Evolutionary conservation across 2,797 vertebrate species (phyloP).

Genomic region (Aldrovandia affinis): DNA sequence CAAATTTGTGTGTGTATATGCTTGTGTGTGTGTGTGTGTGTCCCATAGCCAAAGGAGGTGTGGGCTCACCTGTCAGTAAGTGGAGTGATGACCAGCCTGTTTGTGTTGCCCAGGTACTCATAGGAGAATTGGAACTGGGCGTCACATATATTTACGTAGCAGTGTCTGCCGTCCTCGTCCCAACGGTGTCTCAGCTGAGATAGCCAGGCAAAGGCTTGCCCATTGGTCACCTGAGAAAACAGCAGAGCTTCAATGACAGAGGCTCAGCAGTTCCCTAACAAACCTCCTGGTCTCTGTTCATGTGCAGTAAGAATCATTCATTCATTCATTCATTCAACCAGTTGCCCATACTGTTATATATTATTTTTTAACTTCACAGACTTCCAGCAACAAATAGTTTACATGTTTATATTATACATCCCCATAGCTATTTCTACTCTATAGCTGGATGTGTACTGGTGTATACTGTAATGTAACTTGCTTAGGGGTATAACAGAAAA

Average conservation of each 20-base stretch:
- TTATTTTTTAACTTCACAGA: too few species aligned
- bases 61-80: constrained; percentile 78
- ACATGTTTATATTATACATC: too few species aligned
- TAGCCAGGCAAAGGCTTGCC: constrained; percentile 79
- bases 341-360: too few species aligned
- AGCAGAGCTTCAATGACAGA: not conserved
- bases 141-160: constrained; percentile 80
- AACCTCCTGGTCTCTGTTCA: not conserved
- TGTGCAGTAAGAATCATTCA: not conserved
- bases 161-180: constrained; percentile 75
- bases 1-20: constrained; percentile 3
- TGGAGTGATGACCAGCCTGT: constrained; percentile 81
- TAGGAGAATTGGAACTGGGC: constrained; percentile 84
- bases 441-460: too few species aligned
- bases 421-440: too few species aligned
- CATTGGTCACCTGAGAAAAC: constrained; percentile 70
- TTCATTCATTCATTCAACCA: too few species aligned
- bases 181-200: constrained; percentile 81
- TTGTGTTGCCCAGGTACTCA: constrained; percentile 82
- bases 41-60: not conserved
- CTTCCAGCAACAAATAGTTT: too few species aligned
- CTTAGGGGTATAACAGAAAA: too few species aligned
- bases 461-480: too few species aligned
- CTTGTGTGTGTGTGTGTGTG: not conserved
- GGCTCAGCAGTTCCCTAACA: not conserved